Evolutionary conservation across 2,113 vertebrate genomes (phyloP).

Genomic region (Diadophis punctatus): DNA sequence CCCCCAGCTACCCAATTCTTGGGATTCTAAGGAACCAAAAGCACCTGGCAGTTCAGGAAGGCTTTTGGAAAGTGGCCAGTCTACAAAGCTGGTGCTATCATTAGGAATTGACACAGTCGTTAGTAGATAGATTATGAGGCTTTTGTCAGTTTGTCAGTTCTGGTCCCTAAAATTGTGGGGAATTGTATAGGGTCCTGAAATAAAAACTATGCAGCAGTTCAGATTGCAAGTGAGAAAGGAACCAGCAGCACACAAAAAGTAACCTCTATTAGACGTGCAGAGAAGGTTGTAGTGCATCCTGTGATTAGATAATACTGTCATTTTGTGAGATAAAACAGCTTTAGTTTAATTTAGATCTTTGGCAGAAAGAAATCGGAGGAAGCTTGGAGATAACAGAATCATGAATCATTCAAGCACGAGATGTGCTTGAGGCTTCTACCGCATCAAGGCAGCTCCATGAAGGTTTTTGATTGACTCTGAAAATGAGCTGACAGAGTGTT

Average conservation of each 20-base stretch:
- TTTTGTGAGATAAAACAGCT: not conserved
- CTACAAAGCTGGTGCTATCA: not conserved
- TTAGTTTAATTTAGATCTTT: not conserved
- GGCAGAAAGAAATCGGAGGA: not conserved
- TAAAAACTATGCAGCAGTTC: conserved; percentile 11
- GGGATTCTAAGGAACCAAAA: not conserved
- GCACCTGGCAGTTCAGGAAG: not conserved
- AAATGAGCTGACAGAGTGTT: not conserved
- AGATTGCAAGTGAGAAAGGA: conserved; percentile 7
- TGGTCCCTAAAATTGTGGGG: rapidly evolving
- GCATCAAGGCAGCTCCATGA: not conserved
- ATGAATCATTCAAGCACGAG: not conserved
- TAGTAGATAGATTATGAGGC: not conserved
- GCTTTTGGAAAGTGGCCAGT: not conserved
- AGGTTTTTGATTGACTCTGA: not conserved
- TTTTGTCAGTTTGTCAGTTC: not conserved
- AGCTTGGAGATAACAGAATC: not conserved
- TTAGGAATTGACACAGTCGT: not conserved
- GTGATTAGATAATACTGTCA: not conserved
- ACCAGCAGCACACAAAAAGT: not conserved
- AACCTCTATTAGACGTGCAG: not conserved
- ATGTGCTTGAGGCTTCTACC: no score
- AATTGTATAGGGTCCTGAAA: not conserved
- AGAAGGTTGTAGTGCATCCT: not conserved
- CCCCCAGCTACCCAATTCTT: not conserved